Percentiles rank a stretch among this genome's conserved stretches.
Conservation (phyloP, 2,797 vertebrate species). For the Peromyscus melanophrys region DNA sequence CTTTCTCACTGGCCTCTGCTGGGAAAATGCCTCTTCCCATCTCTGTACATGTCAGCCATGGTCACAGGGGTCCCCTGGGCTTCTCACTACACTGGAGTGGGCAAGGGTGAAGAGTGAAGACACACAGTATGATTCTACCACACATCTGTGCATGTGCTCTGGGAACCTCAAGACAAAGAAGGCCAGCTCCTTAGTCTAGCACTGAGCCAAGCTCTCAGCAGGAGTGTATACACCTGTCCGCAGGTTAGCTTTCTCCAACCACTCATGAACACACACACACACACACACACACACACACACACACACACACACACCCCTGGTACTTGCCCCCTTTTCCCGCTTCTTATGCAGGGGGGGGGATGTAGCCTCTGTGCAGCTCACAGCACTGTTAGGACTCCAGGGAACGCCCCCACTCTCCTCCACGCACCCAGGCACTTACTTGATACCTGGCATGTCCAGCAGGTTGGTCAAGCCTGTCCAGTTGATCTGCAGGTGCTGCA, state of each 20-base stretch:
- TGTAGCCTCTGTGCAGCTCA: not conserved
- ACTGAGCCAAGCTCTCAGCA: not conserved
- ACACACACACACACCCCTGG: rapidly evolving
- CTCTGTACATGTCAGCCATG: not conserved
- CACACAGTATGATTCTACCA: not conserved
- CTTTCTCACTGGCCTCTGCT: not conserved
- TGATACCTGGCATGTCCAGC: constrained; percentile 95
- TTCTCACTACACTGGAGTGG: not conserved
- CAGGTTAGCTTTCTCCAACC: too few species aligned
- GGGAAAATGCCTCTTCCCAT: not conserved
- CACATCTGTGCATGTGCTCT: too few species aligned
- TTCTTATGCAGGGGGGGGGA: rapidly evolving
- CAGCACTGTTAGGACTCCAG: not conserved
- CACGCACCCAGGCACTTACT: constrained; percentile 87
- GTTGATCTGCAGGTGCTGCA: constrained; percentile 93
- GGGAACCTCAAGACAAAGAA: not conserved
- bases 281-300: not conserved
- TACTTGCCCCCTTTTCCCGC: not conserved
- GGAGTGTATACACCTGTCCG: rapidly evolving
- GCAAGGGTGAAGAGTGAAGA: not conserved
- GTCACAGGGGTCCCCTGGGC: not conserved
- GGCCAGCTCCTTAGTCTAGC: not conserved
- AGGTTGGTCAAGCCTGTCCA: constrained; percentile 98
- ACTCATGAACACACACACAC: not conserved
- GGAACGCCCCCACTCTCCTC: not conserved